These are phyloP conservation scores for Ooceraea biroi DNA, from an alignment of 1,140 invertebrate genomes.

Conservation along the genomic window DNA sequence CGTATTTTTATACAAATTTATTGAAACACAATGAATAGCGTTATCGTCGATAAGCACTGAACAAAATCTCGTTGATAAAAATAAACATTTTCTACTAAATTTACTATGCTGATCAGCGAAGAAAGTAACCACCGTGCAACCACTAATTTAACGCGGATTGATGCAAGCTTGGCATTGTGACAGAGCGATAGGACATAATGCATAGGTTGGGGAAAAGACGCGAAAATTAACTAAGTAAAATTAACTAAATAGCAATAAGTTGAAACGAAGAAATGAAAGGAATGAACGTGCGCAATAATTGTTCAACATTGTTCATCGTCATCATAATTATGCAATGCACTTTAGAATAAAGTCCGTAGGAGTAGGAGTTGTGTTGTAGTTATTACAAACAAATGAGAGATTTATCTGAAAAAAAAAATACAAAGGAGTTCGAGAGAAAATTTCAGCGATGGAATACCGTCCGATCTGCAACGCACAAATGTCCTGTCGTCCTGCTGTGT, in stretches of 20 bases:
- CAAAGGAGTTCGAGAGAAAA: slow-evolving; percentile 39
- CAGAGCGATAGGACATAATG: neutral
- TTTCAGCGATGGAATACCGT: slow-evolving; percentile 7
- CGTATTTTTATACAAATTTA: neutral
- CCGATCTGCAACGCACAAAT: slow-evolving; percentile 7
- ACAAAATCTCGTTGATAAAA: neutral
- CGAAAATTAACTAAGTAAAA: slow-evolving; percentile 12
- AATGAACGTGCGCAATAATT: slow-evolving; percentile 12
- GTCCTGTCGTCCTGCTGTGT: neutral
- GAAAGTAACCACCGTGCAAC: neutral
- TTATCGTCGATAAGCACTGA: slow-evolving; percentile 17
- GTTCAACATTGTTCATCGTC: slow-evolving; percentile 19
- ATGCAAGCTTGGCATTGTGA: neutral
- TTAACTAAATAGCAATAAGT: slow-evolving; percentile 29
- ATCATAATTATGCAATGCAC: slow-evolving; percentile 32
- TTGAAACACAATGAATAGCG: slow-evolving; percentile 6
- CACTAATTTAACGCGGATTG: neutral
- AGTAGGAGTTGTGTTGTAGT: slow-evolving; percentile 16
- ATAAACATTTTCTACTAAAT: slow-evolving; percentile 10
- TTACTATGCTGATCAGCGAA: neutral
- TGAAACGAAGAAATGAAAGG: slow-evolving; percentile 26
- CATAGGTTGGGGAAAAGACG: neutral
- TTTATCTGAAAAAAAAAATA: neutral
- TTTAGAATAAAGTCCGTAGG: slow-evolving; percentile 35
- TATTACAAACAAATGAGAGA: neutral